These are phyloP conservation scores for Brotula barbata DNA, from an alignment of 2,797 vertebrate species.

Conservation along the genomic window DNA sequence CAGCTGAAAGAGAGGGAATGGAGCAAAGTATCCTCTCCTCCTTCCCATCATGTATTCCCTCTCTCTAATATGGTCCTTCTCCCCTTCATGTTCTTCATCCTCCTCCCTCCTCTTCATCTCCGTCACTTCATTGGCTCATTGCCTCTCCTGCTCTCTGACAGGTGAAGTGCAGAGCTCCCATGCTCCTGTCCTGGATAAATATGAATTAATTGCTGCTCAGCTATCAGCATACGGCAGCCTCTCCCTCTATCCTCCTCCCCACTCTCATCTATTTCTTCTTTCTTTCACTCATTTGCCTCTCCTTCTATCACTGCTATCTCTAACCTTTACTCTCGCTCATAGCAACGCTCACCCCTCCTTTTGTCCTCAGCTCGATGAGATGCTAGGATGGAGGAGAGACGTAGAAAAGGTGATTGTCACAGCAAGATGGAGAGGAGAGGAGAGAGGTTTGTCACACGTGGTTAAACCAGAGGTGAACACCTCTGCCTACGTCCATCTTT, in stretches of 20 bases:
- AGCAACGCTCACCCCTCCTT: conserved; percentile 12
- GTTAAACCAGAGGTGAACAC: conserved; percentile 14
- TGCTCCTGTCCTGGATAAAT: conserved; percentile 62
- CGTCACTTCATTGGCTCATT: conserved; percentile 19
- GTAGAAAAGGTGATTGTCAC: neutral
- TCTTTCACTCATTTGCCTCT: conserved; percentile 9
- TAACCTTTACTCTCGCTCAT: conserved; percentile 50
- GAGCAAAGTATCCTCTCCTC: no score
- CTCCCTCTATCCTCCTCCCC: conserved; percentile 44
- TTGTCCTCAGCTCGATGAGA: conserved; percentile 7
- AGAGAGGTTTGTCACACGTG: neutral
- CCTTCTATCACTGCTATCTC: conserved; percentile 28
- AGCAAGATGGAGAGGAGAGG: neutral
- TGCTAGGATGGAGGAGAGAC: conserved; percentile 25
- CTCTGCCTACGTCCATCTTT: conserved; percentile 5
- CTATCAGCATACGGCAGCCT: conserved; percentile 66
- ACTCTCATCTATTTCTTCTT: conserved; percentile 45
- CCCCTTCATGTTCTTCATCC: neutral
- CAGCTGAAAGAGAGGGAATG: no score
- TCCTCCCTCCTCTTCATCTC: conserved; percentile 15
- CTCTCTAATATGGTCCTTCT: neutral
- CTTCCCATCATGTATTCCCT: neutral
- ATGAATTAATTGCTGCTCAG: conserved; percentile 70
- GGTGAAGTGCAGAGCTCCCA: conserved; percentile 55
- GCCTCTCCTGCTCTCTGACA: conserved; percentile 45